Base-by-base conservation (phyloP, 2,113 vertebrate species). In the Odocoileus hemionus region DNA sequence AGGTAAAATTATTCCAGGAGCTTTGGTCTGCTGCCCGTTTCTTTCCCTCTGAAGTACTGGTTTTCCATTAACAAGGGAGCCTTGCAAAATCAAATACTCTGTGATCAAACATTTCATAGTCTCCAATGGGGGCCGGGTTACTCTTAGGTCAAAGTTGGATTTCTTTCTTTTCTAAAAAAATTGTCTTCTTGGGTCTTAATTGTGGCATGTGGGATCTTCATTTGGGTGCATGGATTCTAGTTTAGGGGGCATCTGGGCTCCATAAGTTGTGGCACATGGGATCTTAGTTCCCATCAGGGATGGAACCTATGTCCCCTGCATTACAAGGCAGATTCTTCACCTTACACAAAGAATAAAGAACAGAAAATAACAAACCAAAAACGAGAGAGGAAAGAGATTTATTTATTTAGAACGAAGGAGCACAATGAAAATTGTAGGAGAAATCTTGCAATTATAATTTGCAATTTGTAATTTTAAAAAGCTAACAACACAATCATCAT, bases 1-100 rank as follows among this genome's bases (percentile, higher is more conserved):
- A n/a, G 70, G 82, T 87, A 87, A 86, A 91, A 97, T 95, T 84
- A 12, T 87, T 64, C 80, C 55, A 52, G 79, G 79, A 67, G 54
- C n/a, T 89, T 60, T 33, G 52, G 55, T 70, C 80, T 84, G 43
- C 36, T 17, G 13, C 25, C 21, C 13, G 14, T 61, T 58, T 80
- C 45, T 45, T 79, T 23, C 50, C 25, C 55, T 90, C 89, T 94
- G 67, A 95, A 87, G 88, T 60, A 16, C 2, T 39, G 70, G 57
- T 79, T 67, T 93, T 80, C 39, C 39, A 43, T 67, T 43, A 95
- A 60, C 54, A 74, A 39, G 55, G 36, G 30, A 93, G 39, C 19
- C 61, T 86, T 92, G 82, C 19, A 74, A 94, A 97, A 70, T 67
- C 76, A 90, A 86, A 86, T 14, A 52, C 33, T 26, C 50, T 6